Conservation (phyloP, 2,797 vertebrate species). For the Melanotaenia maccullochi region DNA sequence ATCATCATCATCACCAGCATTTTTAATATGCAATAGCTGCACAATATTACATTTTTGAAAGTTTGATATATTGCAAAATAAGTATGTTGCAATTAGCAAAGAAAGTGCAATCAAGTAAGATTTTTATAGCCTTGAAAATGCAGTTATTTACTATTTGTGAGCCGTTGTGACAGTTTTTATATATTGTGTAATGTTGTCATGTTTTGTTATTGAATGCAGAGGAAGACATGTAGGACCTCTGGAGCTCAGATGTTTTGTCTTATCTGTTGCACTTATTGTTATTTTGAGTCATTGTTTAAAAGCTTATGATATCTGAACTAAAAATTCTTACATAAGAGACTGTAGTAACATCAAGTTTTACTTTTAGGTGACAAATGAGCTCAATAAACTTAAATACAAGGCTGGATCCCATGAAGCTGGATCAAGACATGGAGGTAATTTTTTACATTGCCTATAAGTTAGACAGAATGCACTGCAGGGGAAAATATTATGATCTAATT, state of each 20-base stretch:
- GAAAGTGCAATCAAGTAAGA: not conserved
- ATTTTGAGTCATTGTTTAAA: not conserved
- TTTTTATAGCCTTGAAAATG: not conserved
- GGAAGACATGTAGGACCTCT: not conserved
- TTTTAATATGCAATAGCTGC: no score
- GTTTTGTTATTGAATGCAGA: not conserved
- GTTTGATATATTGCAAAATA: not conserved
- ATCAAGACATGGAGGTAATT: slow-evolving; percentile 87
- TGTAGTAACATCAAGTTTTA: slow-evolving; percentile 32
- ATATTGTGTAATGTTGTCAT: not conserved
- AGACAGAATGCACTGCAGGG: slow-evolving; percentile 6
- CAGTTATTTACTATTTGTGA: not conserved
- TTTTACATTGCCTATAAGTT: slow-evolving; percentile 11
- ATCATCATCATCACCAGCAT: no score
- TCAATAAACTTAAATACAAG: slow-evolving; percentile 98
- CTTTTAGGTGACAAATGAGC: slow-evolving; percentile 87
- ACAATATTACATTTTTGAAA: no score
- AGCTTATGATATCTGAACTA: slow-evolving; percentile 9
- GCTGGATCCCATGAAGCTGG: slow-evolving; percentile 89
- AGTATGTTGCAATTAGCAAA: not conserved
- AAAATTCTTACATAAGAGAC: not conserved
- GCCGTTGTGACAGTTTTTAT: not conserved
- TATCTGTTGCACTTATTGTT: not conserved
- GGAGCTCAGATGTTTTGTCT: not conserved
- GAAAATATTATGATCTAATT: not conserved